Conservation (phyloP, 2,888 invertebrate species). For the Alsophila aescularia region DNA sequence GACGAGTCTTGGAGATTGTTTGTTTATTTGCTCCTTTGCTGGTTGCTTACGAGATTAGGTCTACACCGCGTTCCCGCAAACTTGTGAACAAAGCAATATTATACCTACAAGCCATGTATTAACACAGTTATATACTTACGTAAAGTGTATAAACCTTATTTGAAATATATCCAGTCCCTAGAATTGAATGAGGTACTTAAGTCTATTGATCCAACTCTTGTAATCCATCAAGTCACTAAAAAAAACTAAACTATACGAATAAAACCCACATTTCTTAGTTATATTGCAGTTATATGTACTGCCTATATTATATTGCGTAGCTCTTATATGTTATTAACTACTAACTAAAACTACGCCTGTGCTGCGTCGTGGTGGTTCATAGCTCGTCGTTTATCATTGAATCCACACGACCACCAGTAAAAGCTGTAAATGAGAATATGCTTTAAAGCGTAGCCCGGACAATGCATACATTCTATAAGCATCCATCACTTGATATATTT, state of each 20-base stretch:
- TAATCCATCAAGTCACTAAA: constrained; percentile 5
- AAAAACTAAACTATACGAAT: not conserved
- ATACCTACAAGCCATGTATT: constrained; percentile 10
- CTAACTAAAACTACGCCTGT: no score
- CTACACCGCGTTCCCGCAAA: constrained; percentile 21
- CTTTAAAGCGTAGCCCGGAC: no score
- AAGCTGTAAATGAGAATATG: no score
- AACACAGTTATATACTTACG: constrained; percentile 13
- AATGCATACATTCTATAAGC: no score
- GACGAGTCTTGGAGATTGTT: constrained; percentile 25
- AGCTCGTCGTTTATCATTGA: no score
- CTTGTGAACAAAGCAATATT: constrained; percentile 25
- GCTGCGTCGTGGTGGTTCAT: no score
- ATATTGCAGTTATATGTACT: no score
- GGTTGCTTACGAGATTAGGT: constrained; percentile 29
- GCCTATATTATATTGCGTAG: no score
- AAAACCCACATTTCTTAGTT: not conserved
- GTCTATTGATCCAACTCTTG: constrained; percentile 1
- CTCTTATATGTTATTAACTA: no score
- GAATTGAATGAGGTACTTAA: constrained; percentile 2
- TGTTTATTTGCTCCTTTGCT: constrained; percentile 27
- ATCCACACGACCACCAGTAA: no score
- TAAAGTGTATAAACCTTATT: constrained; percentile 7
- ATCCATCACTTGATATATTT: no score
- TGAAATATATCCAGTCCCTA: constrained; percentile 4